Base-by-base conservation (phyloP, 1,140 invertebrate genomes). In the Reticulitermes speratus region DNA sequence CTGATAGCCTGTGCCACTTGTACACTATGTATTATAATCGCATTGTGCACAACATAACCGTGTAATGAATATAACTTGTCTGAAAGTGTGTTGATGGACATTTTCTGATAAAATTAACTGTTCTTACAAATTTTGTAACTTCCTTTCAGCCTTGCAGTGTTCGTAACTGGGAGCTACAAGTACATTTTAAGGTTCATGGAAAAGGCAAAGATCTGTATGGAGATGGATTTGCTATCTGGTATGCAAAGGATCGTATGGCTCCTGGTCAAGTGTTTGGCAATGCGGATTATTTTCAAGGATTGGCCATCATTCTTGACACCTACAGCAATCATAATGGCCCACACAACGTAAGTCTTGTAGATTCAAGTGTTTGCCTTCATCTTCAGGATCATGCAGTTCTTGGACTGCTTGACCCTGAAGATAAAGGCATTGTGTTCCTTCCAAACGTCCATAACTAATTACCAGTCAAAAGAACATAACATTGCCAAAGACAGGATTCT, bases 291-390 rank as follows among this genome's bases (percentile, higher is more conserved):
- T 99, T 99, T 91, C 93, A 95, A 85, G 99, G 99, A 0, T 92
- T 99, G 25, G 98, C 95, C 19, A 94, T 99, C 52, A 97, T 99
- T 90, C 90, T 99, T 85, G 99, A 99, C 90, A 99, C 99, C 0
- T 99, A 99, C 90, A 99, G 97, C 90, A 99, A 99, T 91, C 98
- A 99, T 89, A 99, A 99, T 93, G 98, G 98, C n/a, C 96, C 97
- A 83, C 97, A 99, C 90, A 98, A 97, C 93, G 97, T 98, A 94
- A 93, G 86, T 86, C 19, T 11, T 12, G 59, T 84, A 55, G n/a
- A 14, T 14, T 84, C 55, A 59, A 19, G 7, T 59, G 1, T 59
- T 59, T 8, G 14, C 55, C 55, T 59, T 23, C 55, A 59, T 59
- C 55, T 59, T 59, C n/a, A n/a, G n/a, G n/a, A n/a, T n/a, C n/a